phyloP scores from a whole-genome alignment of 2,797 vertebrate species.

The Sciurus vulgaris region DNA sequence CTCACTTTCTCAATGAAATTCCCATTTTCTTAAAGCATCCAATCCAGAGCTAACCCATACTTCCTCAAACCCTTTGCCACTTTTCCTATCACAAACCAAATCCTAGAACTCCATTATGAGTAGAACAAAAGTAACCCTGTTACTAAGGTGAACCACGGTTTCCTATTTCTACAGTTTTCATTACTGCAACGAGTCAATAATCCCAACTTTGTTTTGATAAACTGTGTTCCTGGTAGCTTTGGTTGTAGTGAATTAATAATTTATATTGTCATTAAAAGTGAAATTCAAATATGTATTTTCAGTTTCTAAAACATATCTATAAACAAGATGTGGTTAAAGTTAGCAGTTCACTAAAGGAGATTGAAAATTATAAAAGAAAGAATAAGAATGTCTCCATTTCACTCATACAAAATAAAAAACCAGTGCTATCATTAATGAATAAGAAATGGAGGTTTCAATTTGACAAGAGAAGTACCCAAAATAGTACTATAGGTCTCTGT shows the following conservation, averaged over 20 bases:
- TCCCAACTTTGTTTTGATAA: not conserved
- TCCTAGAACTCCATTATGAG: not conserved
- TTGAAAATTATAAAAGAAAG: not conserved
- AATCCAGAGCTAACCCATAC: not conserved
- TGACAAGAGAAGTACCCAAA: not conserved
- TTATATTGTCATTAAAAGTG: not conserved
- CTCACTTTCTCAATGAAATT: not conserved
- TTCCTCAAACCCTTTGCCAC: not conserved
- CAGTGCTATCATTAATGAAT: not conserved
- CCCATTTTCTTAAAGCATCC: not conserved
- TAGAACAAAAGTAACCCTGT: not conserved
- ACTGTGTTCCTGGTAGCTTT: not conserved
- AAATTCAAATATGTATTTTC: not conserved
- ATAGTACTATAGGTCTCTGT: not conserved
- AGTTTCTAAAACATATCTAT: not conserved
- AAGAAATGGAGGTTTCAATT: not conserved
- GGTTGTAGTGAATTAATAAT: not conserved
- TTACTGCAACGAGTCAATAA: not conserved
- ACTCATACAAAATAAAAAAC: not conserved
- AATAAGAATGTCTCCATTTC: conserved; percentile 4
- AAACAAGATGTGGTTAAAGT: not conserved
- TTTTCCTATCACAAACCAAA: not conserved
- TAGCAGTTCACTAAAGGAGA: not conserved
- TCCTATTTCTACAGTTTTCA: not conserved
- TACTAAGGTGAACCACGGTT: not conserved